Evolutionary conservation across 2,113 vertebrate species (phyloP), one percentile per base, ranked within the genome.

Genomic region (rat (Rattus norvegicus)): DNA sequence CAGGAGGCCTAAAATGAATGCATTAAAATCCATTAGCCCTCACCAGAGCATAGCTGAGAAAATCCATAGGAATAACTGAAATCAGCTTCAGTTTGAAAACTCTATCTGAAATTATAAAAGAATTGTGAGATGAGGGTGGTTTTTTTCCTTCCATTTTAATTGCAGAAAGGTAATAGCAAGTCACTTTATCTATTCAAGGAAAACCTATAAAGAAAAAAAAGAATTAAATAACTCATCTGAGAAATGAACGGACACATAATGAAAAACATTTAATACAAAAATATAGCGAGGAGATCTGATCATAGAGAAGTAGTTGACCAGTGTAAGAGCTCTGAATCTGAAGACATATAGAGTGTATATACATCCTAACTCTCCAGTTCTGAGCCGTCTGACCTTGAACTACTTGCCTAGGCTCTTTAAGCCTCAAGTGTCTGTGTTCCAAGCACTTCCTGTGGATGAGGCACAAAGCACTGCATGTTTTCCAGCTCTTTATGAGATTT

Each of bases 331-430:
- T 87, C 56, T 79, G 43, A 28, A 28, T n/a, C 19, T 54, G 4
- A 73, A 88, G 69, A 59, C 7, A 94, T 75, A 47, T 20, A 4
- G 11, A 73, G 10, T 9, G 0, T 2, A 14, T 80, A 67, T 16
- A 47, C 12, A 77, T 24, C 56, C 47, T 36, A 79, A 65, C 36
- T 84, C 33, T 9, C 30, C 54, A 92, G 0, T 67, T 90, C 49
- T 33, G 4, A 91, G 59, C 49, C 77, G 5, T 54, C 61, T 96
- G 56, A 96, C 69, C 94, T 96, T 95, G 88, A 94, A 65, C 67
- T 91, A 65, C 79, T 92, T 90, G 83, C 39, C n/a, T 69, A 52
- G 76, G 63, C 26, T 85, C 75, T 49, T 39, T 52, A 70, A 61
- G n/a, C 20, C 24, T 91, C 54, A 49, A 7, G 16, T n/a, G 6